phyloP scores from a whole-genome alignment of 2,113 vertebrate genomes.

The Osmerus eperlanus region DNA sequence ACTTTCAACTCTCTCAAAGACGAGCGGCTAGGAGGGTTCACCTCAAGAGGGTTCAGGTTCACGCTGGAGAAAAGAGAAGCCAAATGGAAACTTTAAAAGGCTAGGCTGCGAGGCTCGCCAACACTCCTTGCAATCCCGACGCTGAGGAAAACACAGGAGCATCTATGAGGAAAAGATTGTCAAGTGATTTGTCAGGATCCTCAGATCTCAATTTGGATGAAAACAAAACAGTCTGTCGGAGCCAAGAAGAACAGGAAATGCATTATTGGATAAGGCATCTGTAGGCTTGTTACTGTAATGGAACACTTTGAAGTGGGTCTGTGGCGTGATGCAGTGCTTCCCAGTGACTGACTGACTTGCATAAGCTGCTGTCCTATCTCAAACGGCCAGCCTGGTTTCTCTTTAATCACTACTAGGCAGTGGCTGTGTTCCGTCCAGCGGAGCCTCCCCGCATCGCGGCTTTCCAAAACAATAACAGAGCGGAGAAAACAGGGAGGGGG shows the following conservation, averaged over 20 bases:
- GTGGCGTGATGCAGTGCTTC: conserved; percentile 42
- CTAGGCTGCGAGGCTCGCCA: neutral
- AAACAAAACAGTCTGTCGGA: conserved; percentile 5
- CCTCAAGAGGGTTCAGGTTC: conserved; percentile 55
- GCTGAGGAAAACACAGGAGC: neutral
- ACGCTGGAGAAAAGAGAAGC: conserved; percentile 43
- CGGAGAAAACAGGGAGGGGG: conserved; percentile 52
- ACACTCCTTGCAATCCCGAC: conserved; percentile 11
- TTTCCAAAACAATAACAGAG: conserved; percentile 54
- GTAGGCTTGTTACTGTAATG: conserved; percentile 39
- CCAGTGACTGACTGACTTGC: conserved; percentile 61
- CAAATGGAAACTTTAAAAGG: conserved; percentile 38
- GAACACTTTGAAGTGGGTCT: conserved; percentile 60
- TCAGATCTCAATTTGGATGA: conserved; percentile 31
- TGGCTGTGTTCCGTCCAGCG: conserved; percentile 58
- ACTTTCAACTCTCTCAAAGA: conserved; percentile 26
- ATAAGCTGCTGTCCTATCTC: conserved; percentile 68
- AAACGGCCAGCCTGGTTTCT: conserved; percentile 60
- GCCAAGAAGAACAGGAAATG: conserved; percentile 30
- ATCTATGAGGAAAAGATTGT: conserved; percentile 18
- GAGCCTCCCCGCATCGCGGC: conserved; percentile 52
- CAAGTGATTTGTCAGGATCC: conserved; percentile 37
- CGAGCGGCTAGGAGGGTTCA: conserved; percentile 41
- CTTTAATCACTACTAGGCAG: conserved; percentile 66
- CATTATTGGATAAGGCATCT: conserved; percentile 46